These are phyloP conservation scores for Montifringilla adamsi DNA, from an alignment of 2,113 vertebrate genomes.

Conservation along the genomic window DNA sequence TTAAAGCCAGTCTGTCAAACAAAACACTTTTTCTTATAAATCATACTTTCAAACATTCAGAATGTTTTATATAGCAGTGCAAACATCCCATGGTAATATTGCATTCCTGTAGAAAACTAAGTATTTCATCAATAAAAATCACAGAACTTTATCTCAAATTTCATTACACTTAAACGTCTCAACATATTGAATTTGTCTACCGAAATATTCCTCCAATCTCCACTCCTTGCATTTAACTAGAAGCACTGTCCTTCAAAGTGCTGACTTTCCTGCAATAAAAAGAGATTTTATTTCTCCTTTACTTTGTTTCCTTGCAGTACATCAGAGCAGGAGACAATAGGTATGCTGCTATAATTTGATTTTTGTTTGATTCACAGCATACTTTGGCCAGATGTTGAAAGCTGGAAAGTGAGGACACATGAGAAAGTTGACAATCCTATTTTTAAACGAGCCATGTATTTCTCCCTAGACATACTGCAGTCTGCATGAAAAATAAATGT, in stretches of 20 bases:
- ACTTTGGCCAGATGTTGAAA: conserved; percentile 24
- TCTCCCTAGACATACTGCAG: not conserved
- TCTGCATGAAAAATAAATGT: conserved; percentile 13
- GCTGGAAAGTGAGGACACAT: not conserved
- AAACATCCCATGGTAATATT: not conserved
- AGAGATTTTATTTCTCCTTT: conserved; percentile 35
- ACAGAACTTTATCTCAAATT: conserved; percentile 18
- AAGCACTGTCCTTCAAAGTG: conserved; percentile 38
- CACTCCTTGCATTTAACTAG: not conserved
- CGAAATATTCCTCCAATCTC: conserved; percentile 26
- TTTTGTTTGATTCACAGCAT: conserved; percentile 47
- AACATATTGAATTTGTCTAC: conserved; percentile 24
- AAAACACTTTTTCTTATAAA: not conserved
- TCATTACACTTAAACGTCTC: not conserved
- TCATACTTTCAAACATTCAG: not conserved
- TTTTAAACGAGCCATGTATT: not conserved
- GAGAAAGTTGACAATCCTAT: conserved; percentile 28
- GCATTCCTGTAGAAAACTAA: not conserved
- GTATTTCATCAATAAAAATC: conserved; percentile 37
- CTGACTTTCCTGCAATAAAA: conserved; percentile 22
- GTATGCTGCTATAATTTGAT: not conserved
- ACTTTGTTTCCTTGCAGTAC: not conserved
- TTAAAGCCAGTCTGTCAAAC: not conserved
- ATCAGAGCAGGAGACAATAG: conserved; percentile 24
- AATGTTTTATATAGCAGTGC: not conserved